These are phyloP conservation scores for Eupithecia centaureata DNA, from an alignment of 2,888 invertebrate genomes.

Conservation along the genomic window DNA sequence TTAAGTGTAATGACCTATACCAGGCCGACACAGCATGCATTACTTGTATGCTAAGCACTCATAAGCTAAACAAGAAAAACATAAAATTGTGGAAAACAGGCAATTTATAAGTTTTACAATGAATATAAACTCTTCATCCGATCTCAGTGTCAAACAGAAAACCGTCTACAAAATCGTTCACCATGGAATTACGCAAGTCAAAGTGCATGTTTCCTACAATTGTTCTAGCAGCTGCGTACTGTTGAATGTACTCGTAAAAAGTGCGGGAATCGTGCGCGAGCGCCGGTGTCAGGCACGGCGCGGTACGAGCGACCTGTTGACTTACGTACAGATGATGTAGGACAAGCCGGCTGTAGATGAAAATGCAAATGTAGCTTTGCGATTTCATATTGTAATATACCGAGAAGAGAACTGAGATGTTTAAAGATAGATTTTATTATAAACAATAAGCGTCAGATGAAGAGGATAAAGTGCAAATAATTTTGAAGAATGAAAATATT, in stretches of 20 bases:
- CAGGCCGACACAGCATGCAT: too few relatives aligned
- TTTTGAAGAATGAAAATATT: not conserved
- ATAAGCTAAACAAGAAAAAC: too few relatives aligned
- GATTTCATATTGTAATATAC: not conserved
- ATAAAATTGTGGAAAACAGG: too few relatives aligned
- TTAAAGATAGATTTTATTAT: not conserved
- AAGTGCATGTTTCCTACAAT: conserved; percentile 56
- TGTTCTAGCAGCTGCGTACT: conserved; percentile 50
- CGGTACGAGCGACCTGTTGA: conserved; percentile 54
- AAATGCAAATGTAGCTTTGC: conserved; percentile 3
- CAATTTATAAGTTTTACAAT: not conserved
- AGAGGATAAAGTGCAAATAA: not conserved
- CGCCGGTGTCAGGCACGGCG: conserved; percentile 71
- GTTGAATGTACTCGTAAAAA: conserved; percentile 57
- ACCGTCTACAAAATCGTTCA: conserved; percentile 30
- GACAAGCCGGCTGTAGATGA: conserved; percentile 27
- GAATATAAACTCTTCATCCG: conserved; percentile 16
- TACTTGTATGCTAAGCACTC: too few relatives aligned
- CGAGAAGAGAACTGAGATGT: not conserved
- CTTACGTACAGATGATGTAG: conserved; percentile 39
- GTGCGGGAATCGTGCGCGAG: conserved; percentile 54
- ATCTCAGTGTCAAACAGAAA: conserved; percentile 29
- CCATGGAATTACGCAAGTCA: conserved; percentile 48
- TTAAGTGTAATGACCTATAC: too few relatives aligned
- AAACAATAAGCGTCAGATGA: not conserved